Evolutionary conservation across 2,113 vertebrate genomes (phyloP).

Genomic region (Tichodroma muraria): DNA sequence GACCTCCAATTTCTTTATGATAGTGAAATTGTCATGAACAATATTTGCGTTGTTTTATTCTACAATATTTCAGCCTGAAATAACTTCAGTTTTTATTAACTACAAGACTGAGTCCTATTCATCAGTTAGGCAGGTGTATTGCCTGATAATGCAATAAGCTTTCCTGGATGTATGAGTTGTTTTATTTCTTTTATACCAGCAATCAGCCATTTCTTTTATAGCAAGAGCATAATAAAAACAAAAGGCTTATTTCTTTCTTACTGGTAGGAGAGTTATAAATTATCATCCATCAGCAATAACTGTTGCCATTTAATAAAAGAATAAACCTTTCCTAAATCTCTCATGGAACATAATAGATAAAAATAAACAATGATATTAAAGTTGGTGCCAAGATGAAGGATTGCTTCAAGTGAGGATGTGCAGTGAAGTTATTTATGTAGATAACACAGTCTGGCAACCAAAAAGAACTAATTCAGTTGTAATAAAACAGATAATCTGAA

Average conservation of each 20-base stretch:
- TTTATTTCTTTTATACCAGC: constrained; percentile 71
- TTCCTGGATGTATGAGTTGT: constrained; percentile 66
- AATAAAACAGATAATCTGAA: constrained; percentile 40
- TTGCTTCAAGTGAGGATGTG: background rate
- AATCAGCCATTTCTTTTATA: constrained; percentile 58
- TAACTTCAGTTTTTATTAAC: constrained; percentile 73
- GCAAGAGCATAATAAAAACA: constrained; percentile 70
- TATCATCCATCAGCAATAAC: constrained; percentile 68
- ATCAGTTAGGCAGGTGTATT: constrained; percentile 76
- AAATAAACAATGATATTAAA: constrained; percentile 66
- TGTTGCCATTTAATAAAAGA: constrained; percentile 71
- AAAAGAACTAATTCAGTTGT: constrained; percentile 37
- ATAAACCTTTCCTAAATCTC: constrained; percentile 64
- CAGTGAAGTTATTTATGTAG: constrained; percentile 26
- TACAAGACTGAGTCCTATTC: constrained; percentile 73
- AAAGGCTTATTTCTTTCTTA: constrained; percentile 64
- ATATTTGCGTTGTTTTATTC: constrained; percentile 51
- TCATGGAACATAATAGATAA: constrained; percentile 44
- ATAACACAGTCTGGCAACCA: background rate
- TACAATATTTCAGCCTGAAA: constrained; percentile 52
- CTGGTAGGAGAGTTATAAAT: constrained; percentile 55
- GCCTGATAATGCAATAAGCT: constrained; percentile 74
- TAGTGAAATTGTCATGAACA: constrained; percentile 28
- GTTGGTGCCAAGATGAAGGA: constrained; percentile 46
- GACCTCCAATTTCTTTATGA: constrained; percentile 12